A percentile compares a stretch with the other conserved stretches of the same genome.
Evolutionary conservation across 1,140 invertebrate genomes (phyloP).

Genomic region (Vanessa atalanta): DNA sequence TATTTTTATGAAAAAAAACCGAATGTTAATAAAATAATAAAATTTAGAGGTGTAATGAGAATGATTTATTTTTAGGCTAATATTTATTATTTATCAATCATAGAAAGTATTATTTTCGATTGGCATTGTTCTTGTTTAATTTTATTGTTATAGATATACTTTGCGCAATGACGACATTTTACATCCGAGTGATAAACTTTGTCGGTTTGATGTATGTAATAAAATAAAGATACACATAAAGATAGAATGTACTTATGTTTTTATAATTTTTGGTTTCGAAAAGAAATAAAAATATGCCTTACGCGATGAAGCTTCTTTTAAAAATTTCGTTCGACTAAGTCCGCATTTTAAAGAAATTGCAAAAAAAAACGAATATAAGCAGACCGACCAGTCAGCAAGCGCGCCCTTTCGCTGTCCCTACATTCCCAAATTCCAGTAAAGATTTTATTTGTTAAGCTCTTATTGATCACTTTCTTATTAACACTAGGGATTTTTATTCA

Average conservation of each 20-base stretch:
- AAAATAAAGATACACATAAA: constrained; percentile 20
- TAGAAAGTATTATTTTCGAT: constrained; percentile 1
- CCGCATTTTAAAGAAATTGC: constrained; percentile 64
- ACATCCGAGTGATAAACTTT: constrained; percentile 80
- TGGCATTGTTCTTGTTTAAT: constrained; percentile 14
- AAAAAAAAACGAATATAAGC: constrained; percentile 65
- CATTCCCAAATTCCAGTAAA: constrained; percentile 56
- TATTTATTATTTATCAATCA: not conserved
- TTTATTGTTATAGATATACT: constrained; percentile 40
- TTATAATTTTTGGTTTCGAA: not conserved
- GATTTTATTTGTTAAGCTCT: constrained; percentile 45
- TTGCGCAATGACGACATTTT: constrained; percentile 73
- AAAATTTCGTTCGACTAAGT: constrained; percentile 23
- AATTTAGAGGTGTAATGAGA: too few species aligned
- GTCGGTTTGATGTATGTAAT: constrained; percentile 52
- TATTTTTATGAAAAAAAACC: not conserved
- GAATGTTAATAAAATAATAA: not conserved
- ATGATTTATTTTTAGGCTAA: not conserved
- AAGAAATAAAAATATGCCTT: constrained; percentile 15
- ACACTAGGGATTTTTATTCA: constrained; percentile 18
- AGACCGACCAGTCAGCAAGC: constrained; percentile 57
- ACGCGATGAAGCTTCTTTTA: constrained; percentile 1
- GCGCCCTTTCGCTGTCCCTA: constrained; percentile 47
- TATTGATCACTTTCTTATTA: constrained; percentile 30
- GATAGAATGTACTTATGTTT: not conserved